Evolutionary conservation across 2,113 vertebrate genomes (phyloP), one percentile per base, ranked within the genome.

Genomic region (Lasiurus cinereus): DNA sequence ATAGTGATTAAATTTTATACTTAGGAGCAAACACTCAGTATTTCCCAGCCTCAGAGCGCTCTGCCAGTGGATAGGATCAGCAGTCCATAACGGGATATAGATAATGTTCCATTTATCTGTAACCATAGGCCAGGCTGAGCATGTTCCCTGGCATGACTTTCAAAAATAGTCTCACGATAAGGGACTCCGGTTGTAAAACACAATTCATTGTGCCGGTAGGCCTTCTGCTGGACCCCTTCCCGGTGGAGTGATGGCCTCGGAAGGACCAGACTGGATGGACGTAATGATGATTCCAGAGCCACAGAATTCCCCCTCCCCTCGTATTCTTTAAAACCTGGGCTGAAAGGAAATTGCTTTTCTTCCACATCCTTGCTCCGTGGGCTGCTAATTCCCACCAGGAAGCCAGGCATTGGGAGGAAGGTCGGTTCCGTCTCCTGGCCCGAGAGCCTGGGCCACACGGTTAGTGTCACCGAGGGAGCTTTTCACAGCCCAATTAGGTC

Each of bases 1-100:
- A 29, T 43, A 79, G 52, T 69, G 83, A 91, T 96, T 97, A 89
- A 59, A 86, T 80, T 87, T 16, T n/a, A 62, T 31, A 70, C 22
- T 50, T 72, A n/a, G 9, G 62, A 85, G 67, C 33, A 72, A 77
- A 86, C 77, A 59, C n/a, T 93, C 78, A 94, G 43, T 80, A 64
- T 95, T 80, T 88, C 43, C 54, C 39, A 74, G 74, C n/a, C 70
- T 80, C 39, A 67, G 56, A 12, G 70, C 76, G 92, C 92, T 83
- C 84, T 93, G 48, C 52, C 52, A 82, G 82, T 39, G 39, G 39
- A 39, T 39, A 39, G 39, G 39, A 39, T 39, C 39, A 39, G 39
- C 39, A 72, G 52, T 66, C 39, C 78, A 73, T 83, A 86, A 86
- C 69, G 46, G 39, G 59, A 90, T 87, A 59, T 27, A 64, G 33